Percentiles rank a stretch among this genome's conserved stretches.
These are phyloP conservation scores for Apodemus speciosus DNA, from an alignment of 2,113 vertebrate genomes.

Conservation along the genomic window DNA sequence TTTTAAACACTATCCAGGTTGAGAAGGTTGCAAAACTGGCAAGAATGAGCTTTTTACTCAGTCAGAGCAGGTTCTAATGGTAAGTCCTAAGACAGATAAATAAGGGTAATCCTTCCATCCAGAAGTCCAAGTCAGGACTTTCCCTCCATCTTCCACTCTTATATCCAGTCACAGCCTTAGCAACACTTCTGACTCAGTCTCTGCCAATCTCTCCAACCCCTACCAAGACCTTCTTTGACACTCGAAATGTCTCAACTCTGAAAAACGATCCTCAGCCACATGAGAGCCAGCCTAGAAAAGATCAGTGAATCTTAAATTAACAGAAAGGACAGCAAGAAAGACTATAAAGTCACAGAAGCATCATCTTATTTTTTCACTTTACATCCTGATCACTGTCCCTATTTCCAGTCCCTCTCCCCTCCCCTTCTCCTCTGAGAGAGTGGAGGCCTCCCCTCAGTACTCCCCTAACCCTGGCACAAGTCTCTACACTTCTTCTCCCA, in stretches of 20 bases:
- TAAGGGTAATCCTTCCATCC: neutral
- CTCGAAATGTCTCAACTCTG: neutral
- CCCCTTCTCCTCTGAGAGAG: no score
- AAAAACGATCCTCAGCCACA: neutral
- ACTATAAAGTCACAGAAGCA: neutral
- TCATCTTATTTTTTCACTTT: no score
- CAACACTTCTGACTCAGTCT: neutral
- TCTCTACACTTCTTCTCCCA: no score
- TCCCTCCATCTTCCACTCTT: no score
- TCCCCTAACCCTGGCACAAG: no score
- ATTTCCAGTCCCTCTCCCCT: no score
- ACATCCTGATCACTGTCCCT: no score
- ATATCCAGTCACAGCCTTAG: neutral
- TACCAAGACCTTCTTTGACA: neutral
- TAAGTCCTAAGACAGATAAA: neutral
- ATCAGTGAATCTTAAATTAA: neutral
- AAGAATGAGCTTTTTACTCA: neutral
- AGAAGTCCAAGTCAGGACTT: neutral
- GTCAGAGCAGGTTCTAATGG: neutral
- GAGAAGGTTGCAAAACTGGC: neutral
- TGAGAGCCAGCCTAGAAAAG: neutral
- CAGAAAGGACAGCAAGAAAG: neutral
- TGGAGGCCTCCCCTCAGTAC: no score
- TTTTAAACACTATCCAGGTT: neutral
- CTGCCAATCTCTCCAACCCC: neutral